Evolutionary conservation across 2,113 vertebrate genomes (phyloP).

Genomic region (Lethenteron reissneri): DNA sequence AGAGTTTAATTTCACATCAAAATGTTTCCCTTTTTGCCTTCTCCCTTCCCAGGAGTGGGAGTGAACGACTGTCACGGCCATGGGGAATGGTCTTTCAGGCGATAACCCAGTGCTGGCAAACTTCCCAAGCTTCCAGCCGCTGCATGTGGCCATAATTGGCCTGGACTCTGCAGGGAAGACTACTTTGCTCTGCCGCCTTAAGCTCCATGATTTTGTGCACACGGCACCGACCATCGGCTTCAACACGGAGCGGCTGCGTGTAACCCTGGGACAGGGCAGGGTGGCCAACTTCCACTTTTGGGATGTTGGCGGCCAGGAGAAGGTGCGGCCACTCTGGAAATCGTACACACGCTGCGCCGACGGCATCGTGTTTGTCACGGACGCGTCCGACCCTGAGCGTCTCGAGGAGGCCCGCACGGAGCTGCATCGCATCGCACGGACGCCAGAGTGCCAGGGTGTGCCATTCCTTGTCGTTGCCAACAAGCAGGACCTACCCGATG

Average conservation of each 20-base stretch:
- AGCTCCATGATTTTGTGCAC: slow-evolving; percentile 59
- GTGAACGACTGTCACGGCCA: slow-evolving; percentile 12
- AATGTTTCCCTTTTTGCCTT: too few species aligned
- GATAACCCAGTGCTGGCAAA: slow-evolving; percentile 30
- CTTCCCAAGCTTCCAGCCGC: slow-evolving; percentile 45
- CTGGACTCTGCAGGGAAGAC: slow-evolving; percentile 60
- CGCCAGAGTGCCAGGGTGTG: slow-evolving; percentile 57
- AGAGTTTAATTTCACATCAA: too few species aligned
- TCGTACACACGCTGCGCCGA: slow-evolving; percentile 59
- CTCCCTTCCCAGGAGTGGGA: too few species aligned
- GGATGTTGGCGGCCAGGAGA: slow-evolving; percentile 72
- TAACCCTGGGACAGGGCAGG: slow-evolving; percentile 12
- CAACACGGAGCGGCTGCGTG: slow-evolving; percentile 60
- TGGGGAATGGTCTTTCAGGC: slow-evolving; percentile 62
- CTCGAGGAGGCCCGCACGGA: slow-evolving; percentile 68
- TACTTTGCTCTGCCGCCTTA: slow-evolving; percentile 52
- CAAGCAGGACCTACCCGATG: slow-evolving; percentile 48
- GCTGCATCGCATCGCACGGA: slow-evolving; percentile 50
- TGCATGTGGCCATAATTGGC: slow-evolving; percentile 55
- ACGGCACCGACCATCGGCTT: slow-evolving; percentile 67
- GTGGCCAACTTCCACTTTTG: slow-evolving; percentile 44
- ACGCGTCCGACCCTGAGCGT: slow-evolving; percentile 41
- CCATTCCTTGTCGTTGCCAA: slow-evolving; percentile 56
- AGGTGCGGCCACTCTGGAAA: slow-evolving; percentile 58
- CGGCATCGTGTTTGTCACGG: slow-evolving; percentile 64